Conservation (phyloP, 35 echinoderm and acorn worm species). For the Acanthaster planci region DNA sequence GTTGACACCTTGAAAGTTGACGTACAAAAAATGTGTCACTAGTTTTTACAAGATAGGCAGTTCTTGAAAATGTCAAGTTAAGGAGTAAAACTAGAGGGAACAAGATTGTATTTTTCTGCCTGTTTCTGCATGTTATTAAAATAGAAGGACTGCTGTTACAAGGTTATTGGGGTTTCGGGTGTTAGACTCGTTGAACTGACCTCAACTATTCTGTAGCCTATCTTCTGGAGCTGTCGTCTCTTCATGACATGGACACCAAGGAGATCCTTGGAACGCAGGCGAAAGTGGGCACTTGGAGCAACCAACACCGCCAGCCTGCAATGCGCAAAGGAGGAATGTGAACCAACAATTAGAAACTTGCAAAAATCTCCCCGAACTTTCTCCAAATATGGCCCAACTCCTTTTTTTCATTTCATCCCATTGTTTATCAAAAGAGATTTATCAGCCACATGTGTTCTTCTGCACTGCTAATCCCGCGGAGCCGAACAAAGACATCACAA, state of each 20-base stretch:
- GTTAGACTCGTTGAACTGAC: constrained; percentile 12
- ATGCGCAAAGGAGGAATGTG: background rate
- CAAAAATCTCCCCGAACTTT: background rate
- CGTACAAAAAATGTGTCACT: too few species aligned
- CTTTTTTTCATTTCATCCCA: background rate
- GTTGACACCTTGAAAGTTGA: too few species aligned
- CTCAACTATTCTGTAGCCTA: constrained; percentile 81
- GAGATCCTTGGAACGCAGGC: constrained; percentile 46
- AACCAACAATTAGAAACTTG: background rate
- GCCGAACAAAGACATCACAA: too few species aligned
- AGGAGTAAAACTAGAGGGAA: too few species aligned
- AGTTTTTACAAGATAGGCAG: too few species aligned
- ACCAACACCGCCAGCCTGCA: constrained; percentile 69
- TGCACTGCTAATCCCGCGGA: background rate
- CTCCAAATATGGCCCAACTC: too few species aligned
- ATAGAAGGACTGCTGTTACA: too few species aligned
- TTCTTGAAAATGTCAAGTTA: too few species aligned
- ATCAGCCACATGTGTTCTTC: background rate
- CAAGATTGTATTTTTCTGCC: too few species aligned
- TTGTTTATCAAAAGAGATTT: background rate
- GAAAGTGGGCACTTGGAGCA: constrained; percentile 45
- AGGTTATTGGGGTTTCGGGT: too few species aligned
- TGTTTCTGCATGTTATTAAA: too few species aligned
- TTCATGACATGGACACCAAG: constrained; percentile 94
- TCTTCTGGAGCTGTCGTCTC: constrained; percentile 65